Base-by-base conservation (phyloP, 2,113 vertebrate genomes). In the Cynocephalus volans region DNA sequence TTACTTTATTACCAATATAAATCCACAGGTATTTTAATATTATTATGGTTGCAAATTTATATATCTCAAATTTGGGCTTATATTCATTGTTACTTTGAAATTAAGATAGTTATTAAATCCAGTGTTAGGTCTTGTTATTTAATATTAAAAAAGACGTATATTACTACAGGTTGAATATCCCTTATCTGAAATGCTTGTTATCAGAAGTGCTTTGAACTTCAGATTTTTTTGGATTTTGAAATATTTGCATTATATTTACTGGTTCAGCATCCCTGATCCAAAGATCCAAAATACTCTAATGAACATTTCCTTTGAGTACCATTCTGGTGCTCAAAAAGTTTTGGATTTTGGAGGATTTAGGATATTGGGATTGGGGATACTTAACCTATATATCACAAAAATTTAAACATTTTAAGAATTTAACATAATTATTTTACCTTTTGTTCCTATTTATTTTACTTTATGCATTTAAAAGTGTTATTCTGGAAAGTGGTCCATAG, bases 321-420 rank as follows among this genome's bases (percentile, higher is more conserved):
- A 41, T 41, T 41, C 41, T 41, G 41, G 41, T 41, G 41, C 41
- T 41, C 41, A 41, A 41, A 41, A 41, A 41, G 41, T 41, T 41
- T 41, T 41, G 41, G 41, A 41, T 41, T 41, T 41, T 41, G 41
- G 41, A 41, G 41, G 41, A 41, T 41, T 41, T 41, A 41, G 41
- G 41, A 41, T 41, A 3, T 41, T 41, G 41, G 41, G 41, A 41
- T 41, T 41, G 41, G 41, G 4, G 41, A 41, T 41, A 41, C 41
- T 41, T 41, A 41, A 41, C 41, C 41, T 41, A 41, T 88, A 12
- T 70, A n/a, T n/a, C 26, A 79, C 31, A 79, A 24, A 77, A 64
- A 70, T 62, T 79, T 77, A 80, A 85, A 88, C n/a, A 73, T 92
- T 91, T 88, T 76, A 88, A 88, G 83, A 56, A 84, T 31, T 88